Evolutionary conservation across 2,797 vertebrate species (phyloP), one percentile per base, ranked within the genome.

Genomic region (Oryzias dopingdopingensis): DNA sequence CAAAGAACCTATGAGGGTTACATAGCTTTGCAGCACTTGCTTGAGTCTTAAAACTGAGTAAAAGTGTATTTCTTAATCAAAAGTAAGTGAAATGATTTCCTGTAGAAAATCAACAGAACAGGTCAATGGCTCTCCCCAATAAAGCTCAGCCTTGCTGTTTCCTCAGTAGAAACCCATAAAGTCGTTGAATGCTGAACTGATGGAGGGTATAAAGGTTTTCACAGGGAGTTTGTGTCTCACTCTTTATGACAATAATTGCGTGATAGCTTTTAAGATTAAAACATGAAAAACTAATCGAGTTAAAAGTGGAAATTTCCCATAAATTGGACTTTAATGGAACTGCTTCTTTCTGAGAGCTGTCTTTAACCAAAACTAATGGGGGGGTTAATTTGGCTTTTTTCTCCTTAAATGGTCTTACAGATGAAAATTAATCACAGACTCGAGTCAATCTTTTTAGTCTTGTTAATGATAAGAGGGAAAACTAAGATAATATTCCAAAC

Each of bases 41-140:
- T 52, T 22, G 49, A 62, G 71, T 65, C 69, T 73, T 76, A 59
- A 74, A 68, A 62, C 68, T 12, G 55, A 54, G 60, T 76, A 61
- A 65, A 64, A 66, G 41, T 49, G 32, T 64, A 73, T 64, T 70
- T 75, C 65, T 70, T 57, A 65, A 76, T 70, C 58, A 70, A 65
- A 67, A 62, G 7, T 20, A 43, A 65, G 52, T 70, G 32, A 57
- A 76, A 63, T 49, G 51, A 47, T 50, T 59, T 47, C 47, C 49
- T 58, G 47, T 79, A 72, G 82, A 77, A 18, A 80, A 68, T 74
- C 74, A 81, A 79, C 72, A 71, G 74, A 55, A 61, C 69, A 67
- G 50, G 54, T 63, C 51, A 55, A 52, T 65, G 58, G 49, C 67
- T 70, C 56, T 52, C 48, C 58, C 57, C 49, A 5, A 65, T 79